Base-by-base conservation (phyloP, 2,888 invertebrate genomes). In the Stenotaenia linearis region DNA sequence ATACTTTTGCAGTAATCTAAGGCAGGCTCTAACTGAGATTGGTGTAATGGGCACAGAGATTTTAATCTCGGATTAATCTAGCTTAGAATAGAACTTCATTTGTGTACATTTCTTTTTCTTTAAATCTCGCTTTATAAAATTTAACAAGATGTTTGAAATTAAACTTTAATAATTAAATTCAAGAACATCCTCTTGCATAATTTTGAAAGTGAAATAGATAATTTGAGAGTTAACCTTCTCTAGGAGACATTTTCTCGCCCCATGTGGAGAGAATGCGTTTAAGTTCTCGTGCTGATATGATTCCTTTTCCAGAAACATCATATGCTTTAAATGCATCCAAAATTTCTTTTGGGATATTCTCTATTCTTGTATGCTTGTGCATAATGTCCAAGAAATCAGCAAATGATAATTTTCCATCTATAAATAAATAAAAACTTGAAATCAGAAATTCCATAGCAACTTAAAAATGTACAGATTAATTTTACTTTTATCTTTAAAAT, bases 351-450 rank as follows among this genome's bases (percentile, higher is more conserved):
- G 94, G 93, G 15, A 94, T 87, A 84, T 94, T 92, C 85, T 96
- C 96, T 6, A 92, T 92, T 40, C 91, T 89, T 32, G 92, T 94
- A 86, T 97, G 97, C 79, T 93, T 91, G 85, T 97, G 96, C 94
- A 97, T 95, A 0, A 97, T 94, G 85, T 97, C 96, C 75, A 98
- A 87, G 85, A 98, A 97, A 84, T 97, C 96, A 0, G 97, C 96
- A 86, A 98, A 98, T 0, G 93, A 92, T 93, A 96, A 94, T 87
- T 94, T 94, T 0, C 96, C 95, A 82, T 92, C 93, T 90, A 30
- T n/a, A 32, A 61, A 78, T 25, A 15, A 23, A 75, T n/a, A 75
- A n/a, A 35, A 0, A 35, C 12, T 32, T 75, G n/a, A 28, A 10
- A 21, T 74, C 6, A n/a, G n/a, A n/a, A n/a, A n/a, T n/a, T n/a